Base-by-base conservation (phyloP, 2,113 vertebrate species). In the Actenoides lindsayi region DNA sequence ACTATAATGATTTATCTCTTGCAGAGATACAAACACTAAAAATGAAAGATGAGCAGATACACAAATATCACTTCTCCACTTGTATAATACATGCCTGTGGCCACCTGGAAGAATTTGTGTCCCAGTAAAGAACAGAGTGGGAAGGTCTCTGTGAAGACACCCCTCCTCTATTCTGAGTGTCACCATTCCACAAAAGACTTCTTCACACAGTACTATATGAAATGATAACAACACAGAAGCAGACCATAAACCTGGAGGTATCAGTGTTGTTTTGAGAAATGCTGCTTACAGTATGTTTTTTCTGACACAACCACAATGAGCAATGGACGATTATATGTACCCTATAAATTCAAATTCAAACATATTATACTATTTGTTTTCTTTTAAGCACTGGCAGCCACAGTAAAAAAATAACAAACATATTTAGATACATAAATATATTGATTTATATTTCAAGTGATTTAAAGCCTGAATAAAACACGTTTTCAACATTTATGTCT, bases 1-100 rank as follows among this genome's bases (percentile, higher is more conserved):
- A 82, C 35, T 48, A 53, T 93, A 87, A 89, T 31, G 95, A 92
- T 89, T 96, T 87, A 73, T 95, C 87, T 96, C 37, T 93, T 89
- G 27, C 53, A 89, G 92, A 90, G 37, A 57, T 64, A 69, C 14
- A 90, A 94, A 79, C 10, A 64, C 30, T 96, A 87, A 86, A 96
- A 96, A 77, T 83, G 53, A 91, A 96, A 95, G 85, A 91, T 84
- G 60, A 91, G 18, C 35, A 75, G 53, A 85, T 78, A 89, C 5
- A 71, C 17, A 50, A 84, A 87, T 85, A 50, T 86, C 2, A 0
- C 6, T 89, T 92, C 42, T 87, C 16, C 21, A 64, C 4, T 8
- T 82, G 39, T 87, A 57, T 17, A 64, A 18, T 69, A 51, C 15
- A 54, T 37, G 23, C 15, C 44, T 3, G 1, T 41, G 56, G 44